Conservation (phyloP, 2,888 invertebrate genomes). For the Gortyna flavago region DNA sequence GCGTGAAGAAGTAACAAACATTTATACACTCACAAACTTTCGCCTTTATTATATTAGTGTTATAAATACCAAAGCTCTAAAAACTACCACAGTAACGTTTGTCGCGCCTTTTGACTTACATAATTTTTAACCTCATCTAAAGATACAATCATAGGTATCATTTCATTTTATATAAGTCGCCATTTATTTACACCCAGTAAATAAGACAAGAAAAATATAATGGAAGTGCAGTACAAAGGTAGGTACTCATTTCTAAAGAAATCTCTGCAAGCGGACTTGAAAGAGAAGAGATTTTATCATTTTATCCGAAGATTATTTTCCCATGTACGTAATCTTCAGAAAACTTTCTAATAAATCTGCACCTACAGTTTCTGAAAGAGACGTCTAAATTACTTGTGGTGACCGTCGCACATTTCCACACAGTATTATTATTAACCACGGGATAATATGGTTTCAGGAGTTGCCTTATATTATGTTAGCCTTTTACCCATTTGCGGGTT, state of each 20-base stretch:
- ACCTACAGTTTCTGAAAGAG: conserved; percentile 7
- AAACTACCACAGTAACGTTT: neutral
- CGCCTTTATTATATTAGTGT: no score
- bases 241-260: conserved; percentile 12
- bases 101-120: neutral
- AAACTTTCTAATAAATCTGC: neutral
- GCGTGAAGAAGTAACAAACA: no score
- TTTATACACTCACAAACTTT: no score
- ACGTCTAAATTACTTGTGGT: neutral
- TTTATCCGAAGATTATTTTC: conserved; percentile 22
- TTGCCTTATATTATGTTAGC: conserved; percentile 30
- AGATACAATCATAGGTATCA: neutral
- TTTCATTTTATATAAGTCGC: neutral
- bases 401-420: neutral
- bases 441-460: conserved; percentile 36
- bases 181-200: neutral
- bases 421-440: conserved; percentile 4
- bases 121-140: neutral
- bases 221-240: conserved; percentile 17
- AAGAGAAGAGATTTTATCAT: conserved; percentile 9
- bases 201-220: neutral
- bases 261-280: neutral
- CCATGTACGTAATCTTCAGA: neutral
- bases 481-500: conserved; percentile 21
- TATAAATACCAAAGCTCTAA: neutral